Evolutionary conservation across 2,888 invertebrate species (phyloP), one percentile per base, ranked within the genome.

Genomic region (Papilio elwesi): DNA sequence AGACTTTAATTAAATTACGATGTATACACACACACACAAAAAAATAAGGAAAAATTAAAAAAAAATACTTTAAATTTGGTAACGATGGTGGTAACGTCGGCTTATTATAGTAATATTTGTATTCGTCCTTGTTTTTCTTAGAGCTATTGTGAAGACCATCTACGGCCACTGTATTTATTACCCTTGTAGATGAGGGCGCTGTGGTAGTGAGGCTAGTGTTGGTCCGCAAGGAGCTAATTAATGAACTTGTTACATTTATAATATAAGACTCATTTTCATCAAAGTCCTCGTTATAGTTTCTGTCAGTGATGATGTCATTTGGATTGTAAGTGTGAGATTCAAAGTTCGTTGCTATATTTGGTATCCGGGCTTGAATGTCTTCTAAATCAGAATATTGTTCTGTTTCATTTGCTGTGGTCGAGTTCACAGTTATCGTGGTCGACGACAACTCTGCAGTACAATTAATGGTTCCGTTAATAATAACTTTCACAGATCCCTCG

Each of bases 11-110:
- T 3, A 55, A 47, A 36, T 57, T 57, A 51, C 10, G 47, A 43
- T 59, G 38, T 63, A 43, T 16, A 38, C 9, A 68, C 7, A 6
- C 7, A 6, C 16, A 26, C 9, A 10, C 15, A 43, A 48, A 12
- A 55, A 43, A 43, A 73, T 49, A 38, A 55, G 47, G 15, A 12
- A n/a, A 68, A 49, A 10, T 12, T 66, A 43, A 68, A 53, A 7
- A 57, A 16, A 49, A 59, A 55, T 70, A 96, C 96, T 96, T 95
- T 67, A 97, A 92, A 88, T 97, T 97, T 0, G 97, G 97, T 71
- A 97, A 86, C 11, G 97, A 97, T n/a, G 97, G 97, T 2, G 97
- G 97, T 71, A 97, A 84, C 0, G 97, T 96, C 0, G 96, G 96
- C 77, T 95, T 95, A 68, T 93, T 94, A 81, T 96, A 96, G 82